These are phyloP conservation scores for Drosophila truncata DNA, from an alignment of 1,140 invertebrate genomes.

Conservation along the genomic window DNA sequence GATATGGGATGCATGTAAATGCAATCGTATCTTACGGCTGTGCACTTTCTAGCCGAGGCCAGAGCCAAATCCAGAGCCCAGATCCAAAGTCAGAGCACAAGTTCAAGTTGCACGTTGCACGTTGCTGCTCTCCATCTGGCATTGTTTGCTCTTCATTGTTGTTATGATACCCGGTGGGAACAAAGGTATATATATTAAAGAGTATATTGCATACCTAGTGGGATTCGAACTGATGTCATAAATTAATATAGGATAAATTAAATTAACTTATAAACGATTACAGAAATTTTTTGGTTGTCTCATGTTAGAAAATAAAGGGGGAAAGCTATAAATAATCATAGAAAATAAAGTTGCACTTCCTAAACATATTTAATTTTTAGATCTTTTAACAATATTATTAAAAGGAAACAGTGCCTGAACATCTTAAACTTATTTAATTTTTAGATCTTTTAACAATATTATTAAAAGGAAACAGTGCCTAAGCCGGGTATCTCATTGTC, in stretches of 20 bases:
- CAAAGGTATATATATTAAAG: background rate
- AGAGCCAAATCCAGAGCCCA: slow-evolving; percentile 31
- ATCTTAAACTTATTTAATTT: background rate
- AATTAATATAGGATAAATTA: too few species aligned
- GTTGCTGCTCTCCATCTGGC: slow-evolving; percentile 60
- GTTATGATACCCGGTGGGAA: slow-evolving; percentile 36
- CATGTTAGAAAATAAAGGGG: too few species aligned
- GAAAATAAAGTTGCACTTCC: too few species aligned
- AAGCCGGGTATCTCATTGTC: background rate
- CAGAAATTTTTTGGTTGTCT: too few species aligned
- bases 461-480: background rate
- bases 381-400: too few species aligned
- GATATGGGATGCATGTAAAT: slow-evolving; percentile 83
- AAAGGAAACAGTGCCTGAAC: background rate
- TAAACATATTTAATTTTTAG: background rate
- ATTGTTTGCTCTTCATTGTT: slow-evolving; percentile 64
- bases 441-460: too few species aligned
- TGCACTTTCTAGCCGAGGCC: slow-evolving; percentile 76
- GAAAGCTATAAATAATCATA: too few species aligned
- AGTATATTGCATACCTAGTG: slow-evolving; percentile 1
- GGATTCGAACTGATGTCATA: too few species aligned
- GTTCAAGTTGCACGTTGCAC: slow-evolving; percentile 74
- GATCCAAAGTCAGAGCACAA: slow-evolving; percentile 55
- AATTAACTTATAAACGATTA: too few species aligned
- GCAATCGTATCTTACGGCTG: slow-evolving; percentile 83